phyloP scores from a whole-genome alignment of 2,797 vertebrate genomes.

The Buceros bicornis region DNA sequence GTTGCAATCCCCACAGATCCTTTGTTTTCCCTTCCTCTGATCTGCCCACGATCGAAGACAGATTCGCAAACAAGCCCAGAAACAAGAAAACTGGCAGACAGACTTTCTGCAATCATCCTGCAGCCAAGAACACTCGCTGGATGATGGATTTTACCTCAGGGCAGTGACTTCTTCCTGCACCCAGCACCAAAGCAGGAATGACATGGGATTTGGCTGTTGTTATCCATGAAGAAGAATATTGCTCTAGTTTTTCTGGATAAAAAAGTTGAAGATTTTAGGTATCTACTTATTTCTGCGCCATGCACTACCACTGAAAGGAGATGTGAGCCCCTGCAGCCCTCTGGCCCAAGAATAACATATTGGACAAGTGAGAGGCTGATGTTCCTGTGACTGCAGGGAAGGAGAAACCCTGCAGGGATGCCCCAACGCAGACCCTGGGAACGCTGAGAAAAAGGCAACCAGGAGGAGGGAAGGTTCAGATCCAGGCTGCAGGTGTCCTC shows the following conservation, averaged over 20 bases:
- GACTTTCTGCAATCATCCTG: neutral
- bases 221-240: neutral
- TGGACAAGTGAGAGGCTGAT: neutral
- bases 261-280: neutral
- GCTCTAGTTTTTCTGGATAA: neutral
- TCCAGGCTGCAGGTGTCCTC: neutral
- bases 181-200: neutral
- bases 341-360: neutral
- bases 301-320: neutral
- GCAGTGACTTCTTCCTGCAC: neutral
- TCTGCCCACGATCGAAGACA: constrained; percentile 42
- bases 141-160: neutral
- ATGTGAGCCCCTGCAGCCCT: neutral
- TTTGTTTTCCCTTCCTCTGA: constrained; percentile 44
- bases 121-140: neutral
- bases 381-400: neutral
- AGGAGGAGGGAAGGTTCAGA: neutral
- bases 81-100: neutral
- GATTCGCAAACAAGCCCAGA: constrained; percentile 25
- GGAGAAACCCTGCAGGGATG: neutral
- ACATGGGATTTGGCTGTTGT: neutral
- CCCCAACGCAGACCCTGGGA: neutral
- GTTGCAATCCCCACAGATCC: neutral
- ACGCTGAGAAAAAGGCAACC: neutral
- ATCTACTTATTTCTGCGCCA: neutral